Evolutionary conservation across 1,140 invertebrate genomes (phyloP).

Genomic region (Propsilocerus akamusi): DNA sequence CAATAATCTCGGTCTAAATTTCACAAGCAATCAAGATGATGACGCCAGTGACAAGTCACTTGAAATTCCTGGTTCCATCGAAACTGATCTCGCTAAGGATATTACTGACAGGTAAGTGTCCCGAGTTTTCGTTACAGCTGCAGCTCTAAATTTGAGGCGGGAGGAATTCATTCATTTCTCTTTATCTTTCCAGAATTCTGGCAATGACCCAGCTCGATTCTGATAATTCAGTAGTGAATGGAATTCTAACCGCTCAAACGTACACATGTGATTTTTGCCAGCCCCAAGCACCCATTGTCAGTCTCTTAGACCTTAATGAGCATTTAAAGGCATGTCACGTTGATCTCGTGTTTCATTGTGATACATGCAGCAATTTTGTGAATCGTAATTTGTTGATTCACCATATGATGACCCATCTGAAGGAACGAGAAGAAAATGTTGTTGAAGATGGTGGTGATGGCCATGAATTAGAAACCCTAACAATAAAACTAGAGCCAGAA

Average conservation of each 20-base stretch:
- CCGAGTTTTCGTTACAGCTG: background rate
- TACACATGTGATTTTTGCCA: background rate
- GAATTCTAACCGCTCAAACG: background rate
- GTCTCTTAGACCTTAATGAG: background rate
- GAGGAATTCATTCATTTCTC: background rate
- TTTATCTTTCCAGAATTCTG: background rate
- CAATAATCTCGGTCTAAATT: background rate
- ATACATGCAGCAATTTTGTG: background rate
- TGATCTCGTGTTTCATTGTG: conserved; percentile 1
- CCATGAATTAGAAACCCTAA: background rate
- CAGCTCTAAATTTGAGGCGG: background rate
- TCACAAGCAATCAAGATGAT: background rate
- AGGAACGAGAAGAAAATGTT: background rate
- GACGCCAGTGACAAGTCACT: background rate
- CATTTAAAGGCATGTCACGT: background rate
- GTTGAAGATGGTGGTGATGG: background rate
- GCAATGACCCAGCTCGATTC: background rate
- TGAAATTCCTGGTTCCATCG: background rate
- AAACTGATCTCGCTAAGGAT: background rate
- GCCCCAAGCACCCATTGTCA: background rate
- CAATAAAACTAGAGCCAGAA: background rate
- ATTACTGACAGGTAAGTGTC: background rate
- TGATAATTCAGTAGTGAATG: background rate
- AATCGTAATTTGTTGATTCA: background rate
- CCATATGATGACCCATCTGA: background rate